phyloP scores from a whole-genome alignment of 2,888 invertebrate species.

The Hymenopus coronatus region DNA sequence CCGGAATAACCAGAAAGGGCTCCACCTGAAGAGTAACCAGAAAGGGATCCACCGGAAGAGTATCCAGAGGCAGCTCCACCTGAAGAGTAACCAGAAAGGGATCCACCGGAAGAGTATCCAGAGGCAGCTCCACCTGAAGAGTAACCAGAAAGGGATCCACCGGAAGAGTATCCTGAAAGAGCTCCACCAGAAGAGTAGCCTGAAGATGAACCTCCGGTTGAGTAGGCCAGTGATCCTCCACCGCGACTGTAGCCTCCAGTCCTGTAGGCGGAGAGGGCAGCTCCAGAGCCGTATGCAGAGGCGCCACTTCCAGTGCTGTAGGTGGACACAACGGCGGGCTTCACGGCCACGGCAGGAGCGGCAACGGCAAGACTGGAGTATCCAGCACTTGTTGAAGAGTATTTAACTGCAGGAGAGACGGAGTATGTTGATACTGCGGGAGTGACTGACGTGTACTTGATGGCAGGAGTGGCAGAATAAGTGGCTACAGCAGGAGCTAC shows the following conservation, averaged over 20 bases:
- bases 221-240: background rate
- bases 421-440: background rate
- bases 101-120: background rate
- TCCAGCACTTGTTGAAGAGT: background rate
- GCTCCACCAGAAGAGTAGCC: constrained; percentile 30
- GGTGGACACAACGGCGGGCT: background rate
- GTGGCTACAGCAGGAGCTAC: background rate
- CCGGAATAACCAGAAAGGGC: background rate
- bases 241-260: constrained; percentile 37
- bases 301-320: background rate
- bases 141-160: background rate
- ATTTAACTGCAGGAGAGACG: constrained; percentile 1
- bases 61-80: constrained; percentile 35
- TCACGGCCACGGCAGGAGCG: background rate
- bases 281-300: background rate
- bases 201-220: constrained; percentile 33
- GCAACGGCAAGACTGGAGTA: background rate
- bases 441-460: constrained; percentile 2
- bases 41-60: background rate
- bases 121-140: background rate
- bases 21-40: background rate
- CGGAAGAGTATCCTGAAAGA: background rate
- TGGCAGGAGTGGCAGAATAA: background rate
- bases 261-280: constrained; percentile 32
- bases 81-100: background rate